Base-by-base conservation (phyloP, 2,113 vertebrate genomes). In the Caracal caracal region DNA sequence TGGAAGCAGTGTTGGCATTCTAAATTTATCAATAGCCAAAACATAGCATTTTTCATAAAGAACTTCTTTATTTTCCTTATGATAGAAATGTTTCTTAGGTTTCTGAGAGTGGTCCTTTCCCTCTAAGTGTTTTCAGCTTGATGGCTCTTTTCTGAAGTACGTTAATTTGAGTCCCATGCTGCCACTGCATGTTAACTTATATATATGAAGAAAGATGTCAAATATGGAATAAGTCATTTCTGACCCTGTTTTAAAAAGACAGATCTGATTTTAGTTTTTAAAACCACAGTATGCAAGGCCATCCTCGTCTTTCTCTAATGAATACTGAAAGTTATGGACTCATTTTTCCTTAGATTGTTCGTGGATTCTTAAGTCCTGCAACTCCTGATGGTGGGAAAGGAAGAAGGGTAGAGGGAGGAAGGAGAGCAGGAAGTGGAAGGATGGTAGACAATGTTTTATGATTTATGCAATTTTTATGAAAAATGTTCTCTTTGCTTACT, bases 401-500 rank as follows among this genome's bases (percentile, higher is more conserved):
- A 90, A 80, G 37, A n/a, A 80, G 43, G 71, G 56, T 3, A 87
- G 83, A 33, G 84, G 53, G 75, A 61, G 40, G 76, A 80, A 89
- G 66, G 88, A 92, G 47, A 75, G 73, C 43, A 97, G 66, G 68
- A 89, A 28, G 47, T 1, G 0, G 76, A 92, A 97, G 73, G 82
- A 63, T 81, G 35, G 81, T 68, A 96, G 80, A 82, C 96, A 96
- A 82, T 13, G 63, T 37, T 96, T 96, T 94, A 47, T 93, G n/a
- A 90, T 90, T 96, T 93, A 84, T 88, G 73, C 53, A 82, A 73
- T 71, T 96, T 96, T 94, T 92, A 51, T 84, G 90, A 91, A 97
- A 94, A 82, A 37, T 35, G 6, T 80, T 96, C 71, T 79, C 70
- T 95, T 88, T 84, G 79, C 86, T 95, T 93, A 75, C 40, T 81